A percentile compares a stretch with the other conserved stretches of the same genome.
Evolutionary conservation across 2,797 vertebrate genomes (phyloP).

Genomic region (Eurystomus glaucurus): DNA sequence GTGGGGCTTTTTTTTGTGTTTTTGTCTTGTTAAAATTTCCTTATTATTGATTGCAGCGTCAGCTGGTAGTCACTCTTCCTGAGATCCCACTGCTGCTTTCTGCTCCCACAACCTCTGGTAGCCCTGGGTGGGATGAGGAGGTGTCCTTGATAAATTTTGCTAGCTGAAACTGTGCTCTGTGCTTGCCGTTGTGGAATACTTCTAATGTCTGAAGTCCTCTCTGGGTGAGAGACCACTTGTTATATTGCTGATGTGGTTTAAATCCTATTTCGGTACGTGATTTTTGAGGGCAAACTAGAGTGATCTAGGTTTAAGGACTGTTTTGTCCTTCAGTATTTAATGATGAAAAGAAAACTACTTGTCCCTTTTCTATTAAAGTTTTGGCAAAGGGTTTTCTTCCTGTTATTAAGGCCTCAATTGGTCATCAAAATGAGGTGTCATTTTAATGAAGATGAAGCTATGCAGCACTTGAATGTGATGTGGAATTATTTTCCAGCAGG

Average conservation of each 20-base stretch:
- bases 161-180: background rate
- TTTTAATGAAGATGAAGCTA: conserved; percentile 45
- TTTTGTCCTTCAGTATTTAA: conserved; percentile 16
- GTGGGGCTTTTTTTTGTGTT: background rate
- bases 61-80: background rate
- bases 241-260: background rate
- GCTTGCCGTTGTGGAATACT: background rate
- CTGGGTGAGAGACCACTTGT: background rate
- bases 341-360: background rate
- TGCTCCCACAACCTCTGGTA: background rate
- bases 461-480: background rate
- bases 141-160: background rate
- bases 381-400: background rate
- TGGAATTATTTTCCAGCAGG: conserved; percentile 16
- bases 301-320: background rate
- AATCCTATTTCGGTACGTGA: fast-evolving
- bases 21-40: background rate
- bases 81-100: background rate
- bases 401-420: background rate
- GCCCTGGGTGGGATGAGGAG: background rate
- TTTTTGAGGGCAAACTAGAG: background rate
- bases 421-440: conserved; percentile 20
- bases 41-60: background rate
- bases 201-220: background rate
- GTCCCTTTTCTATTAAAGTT: background rate